phyloP scores from a whole-genome alignment of 2,888 invertebrate species.

The Pinctada fucata region DNA sequence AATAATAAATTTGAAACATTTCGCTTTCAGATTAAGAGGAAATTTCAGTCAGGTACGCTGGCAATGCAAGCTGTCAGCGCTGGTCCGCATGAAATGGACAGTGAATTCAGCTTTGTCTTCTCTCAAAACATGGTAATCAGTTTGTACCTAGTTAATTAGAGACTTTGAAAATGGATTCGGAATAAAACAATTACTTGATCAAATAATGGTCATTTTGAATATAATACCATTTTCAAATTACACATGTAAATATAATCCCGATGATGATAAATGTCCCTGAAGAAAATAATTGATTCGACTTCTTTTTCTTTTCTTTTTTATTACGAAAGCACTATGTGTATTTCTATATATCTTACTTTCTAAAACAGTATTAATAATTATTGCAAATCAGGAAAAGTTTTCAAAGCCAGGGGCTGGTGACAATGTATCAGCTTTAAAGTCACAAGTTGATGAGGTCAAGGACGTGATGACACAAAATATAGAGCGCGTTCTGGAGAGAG shows the following conservation, averaged over 20 bases:
- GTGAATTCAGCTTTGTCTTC: conserved; percentile 66
- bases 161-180: too few relatives aligned
- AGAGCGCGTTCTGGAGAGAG: conserved; percentile 74
- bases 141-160: neutral
- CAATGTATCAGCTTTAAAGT: conserved; percentile 59
- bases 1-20: too few relatives aligned
- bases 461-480: conserved; percentile 77
- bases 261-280: too few relatives aligned
- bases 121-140: conserved; percentile 67
- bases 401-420: conserved; percentile 60
- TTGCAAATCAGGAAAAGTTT: conserved; percentile 58
- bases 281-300: too few relatives aligned
- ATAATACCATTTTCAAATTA: too few relatives aligned
- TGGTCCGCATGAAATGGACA: conserved; percentile 61
- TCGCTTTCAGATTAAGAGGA: conserved; percentile 62
- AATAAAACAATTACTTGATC: too few relatives aligned
- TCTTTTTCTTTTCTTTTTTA: too few relatives aligned
- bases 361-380: too few relatives aligned
- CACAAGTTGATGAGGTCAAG: conserved; percentile 76
- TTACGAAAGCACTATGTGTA: too few relatives aligned
- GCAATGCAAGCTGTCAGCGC: conserved; percentile 58
- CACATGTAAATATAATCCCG: too few relatives aligned
- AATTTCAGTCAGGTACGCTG: conserved; percentile 61
- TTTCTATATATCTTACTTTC: too few relatives aligned
- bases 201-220: too few relatives aligned